Base-by-base conservation (phyloP, 2,888 invertebrate genomes). In the Tetramorium bicarinatum region DNA sequence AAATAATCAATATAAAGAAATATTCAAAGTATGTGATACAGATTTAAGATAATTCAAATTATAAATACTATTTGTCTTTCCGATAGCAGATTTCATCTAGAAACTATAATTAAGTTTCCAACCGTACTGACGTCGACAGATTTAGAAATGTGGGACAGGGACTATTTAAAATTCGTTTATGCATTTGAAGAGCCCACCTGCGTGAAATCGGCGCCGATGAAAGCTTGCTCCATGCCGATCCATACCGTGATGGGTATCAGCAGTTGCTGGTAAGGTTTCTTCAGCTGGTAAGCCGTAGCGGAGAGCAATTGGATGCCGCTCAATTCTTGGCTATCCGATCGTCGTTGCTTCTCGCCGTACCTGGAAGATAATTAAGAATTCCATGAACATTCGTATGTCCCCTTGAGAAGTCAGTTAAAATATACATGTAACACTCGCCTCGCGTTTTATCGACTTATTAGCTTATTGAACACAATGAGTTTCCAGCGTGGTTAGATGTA, bases 181-280 rank as follows among this genome's bases (percentile, higher is more conserved):
- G 18, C 13, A 38, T 59, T 59, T 56, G 7, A 15, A 82, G 13
- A 34, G 62, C 79, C 82, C 94, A 97, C 97, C 96, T 97, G 97
- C 8, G 98, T 98, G 94, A 97, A 98, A 92, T 98, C 98, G 87
- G 99, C 99, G 25, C 98, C 98, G 90, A 99, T 98, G 95, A 99
- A 99, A 0, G 99, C 99, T 94, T 99, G 99, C 94, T 99, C 99
- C 97, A 99, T 97, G 82, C 99, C 99, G 92, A 99, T 99, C 97
- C 98, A 99, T 74, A 99, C 96, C 0, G 99, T 99, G 87, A 99
- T 97, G 1, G 99, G 99, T 87, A 99, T 98, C 52, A 99, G 96
- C 8, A 99, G 96, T 92, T 99, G 97, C 93, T 99, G 99, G 93
- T 98, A 98, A 0, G 98, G 98, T 94, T 99, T 98, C 95, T 97